Evolutionary conservation across 2,888 invertebrate genomes (phyloP), one percentile per base, ranked within the genome.

Genomic region (Synanthedon tipuliformis): DNA sequence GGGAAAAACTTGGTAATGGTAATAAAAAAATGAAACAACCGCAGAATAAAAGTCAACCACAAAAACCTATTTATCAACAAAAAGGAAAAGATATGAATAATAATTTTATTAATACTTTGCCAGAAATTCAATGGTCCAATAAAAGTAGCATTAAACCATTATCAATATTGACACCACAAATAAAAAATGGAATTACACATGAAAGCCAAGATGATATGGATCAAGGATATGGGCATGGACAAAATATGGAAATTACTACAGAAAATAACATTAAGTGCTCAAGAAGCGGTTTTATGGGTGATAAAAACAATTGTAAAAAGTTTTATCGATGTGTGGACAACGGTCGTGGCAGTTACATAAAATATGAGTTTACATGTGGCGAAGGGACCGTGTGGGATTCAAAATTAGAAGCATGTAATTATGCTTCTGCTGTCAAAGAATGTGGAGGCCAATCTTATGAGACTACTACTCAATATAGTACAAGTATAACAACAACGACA

Each of bases 251-350:
- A 45, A 15, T 5, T n/a, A 13, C n/a, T 45, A 49, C 8, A 13
- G 16, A 49, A 13, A 52, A 34, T n/a, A 58, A 55, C 34, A 64
- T 59, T 52, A 49, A 60, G 55, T 81, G 80, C 41, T 64, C 55
- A 52, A 64, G 66, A 55, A 90, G 89, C 71, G 93, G 93, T 41
- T 93, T 91, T 64, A 88, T 90, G 65, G 89, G 90, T 66, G 76
- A 74, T 61, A 51, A 61, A 55, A 65, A 79, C 18, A 86, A 92
- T 62, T 93, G 93, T 61, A 88, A 80, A 55, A 92, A 90, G 64
- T 93, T 93, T 75, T 92, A 91, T 61, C 84, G 92, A 58, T 93
- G 93, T 65, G 91, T 92, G 0, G 75, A 78, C 55, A 78, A 81
- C 56, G 85, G 85, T 12, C 70, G 66, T 56, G 77, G 80, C 53